Evolutionary conservation across 1,140 invertebrate genomes (phyloP), one percentile per base, ranked within the genome.

Genomic region (Magallana angulata): DNA sequence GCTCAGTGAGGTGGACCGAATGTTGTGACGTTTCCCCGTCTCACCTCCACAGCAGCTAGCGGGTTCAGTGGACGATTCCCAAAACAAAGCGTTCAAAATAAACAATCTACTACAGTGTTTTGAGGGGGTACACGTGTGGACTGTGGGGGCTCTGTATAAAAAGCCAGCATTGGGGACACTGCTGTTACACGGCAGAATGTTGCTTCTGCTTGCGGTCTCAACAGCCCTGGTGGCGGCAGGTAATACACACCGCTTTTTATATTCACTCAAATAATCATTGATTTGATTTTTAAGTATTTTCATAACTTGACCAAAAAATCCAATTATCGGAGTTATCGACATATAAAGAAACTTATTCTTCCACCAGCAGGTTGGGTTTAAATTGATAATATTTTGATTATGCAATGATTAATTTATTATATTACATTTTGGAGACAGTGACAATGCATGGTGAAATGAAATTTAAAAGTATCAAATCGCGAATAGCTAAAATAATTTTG

Each of bases 21-120:
- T 76, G 68, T 76, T 76, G 24, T 76, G 68, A 76, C 68, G 36
- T 11, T 12, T 36, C 24, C 18, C 36, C 30, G 12, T 7, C 68
- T 76, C 68, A 30, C 68, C 24, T 18, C 24, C 36, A 30, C 14
- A 76, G 8, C 68, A 30, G 8, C 68, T 76, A 76, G 24, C 18
- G 36, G 68, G 24, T 76, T 76, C 68, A 76, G 24, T 30, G 11
- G 68, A 76, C 8, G 68, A 76, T 76, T 76, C 12, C 68, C 68
- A 76, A 30, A 76, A 76, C 68, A 76, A 76, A 76, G 24, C 14
- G 14, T 62, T 30, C 24, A 76, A 76, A 76, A 76, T 76, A 76
- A 76, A 30, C 24, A 76, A 36, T 12, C 60, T 30, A 12, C 30
- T 4, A 12, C 68, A 24, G 68, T 76, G 24, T 76, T 30, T 18